Base-by-base conservation (phyloP, 2,113 vertebrate genomes). In the Archocentrus centrarchus region DNA sequence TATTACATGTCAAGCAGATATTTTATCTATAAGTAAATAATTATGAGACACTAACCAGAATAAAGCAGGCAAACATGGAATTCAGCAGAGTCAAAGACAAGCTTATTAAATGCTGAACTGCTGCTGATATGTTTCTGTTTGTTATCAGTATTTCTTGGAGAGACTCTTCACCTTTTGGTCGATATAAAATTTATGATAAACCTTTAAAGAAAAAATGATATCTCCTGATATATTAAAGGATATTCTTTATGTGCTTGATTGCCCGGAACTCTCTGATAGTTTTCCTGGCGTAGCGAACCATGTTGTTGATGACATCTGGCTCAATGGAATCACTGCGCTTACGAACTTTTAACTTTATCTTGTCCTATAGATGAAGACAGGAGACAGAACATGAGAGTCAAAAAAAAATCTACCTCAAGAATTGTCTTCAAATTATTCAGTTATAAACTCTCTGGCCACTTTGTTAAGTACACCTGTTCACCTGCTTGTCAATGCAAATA, bases 191-290 rank as follows among this genome's bases (percentile, higher is more conserved):
- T 55, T 73, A 55, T 6, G 3, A 55, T 73, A 55, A 0, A 55
- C 30, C 22, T 1, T 35, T 53, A 2, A 62, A 24, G 30, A 6
- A 3, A n/a, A 22, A 6, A 47, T 1, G 1, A 30, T 44, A 77
- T 35, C 11, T 61, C 50, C 10, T 66, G 20, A 63, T 32, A 63
- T 32, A 61, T 27, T 22, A 35, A 97, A 99, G 97, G 98, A 98
- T 99, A 99, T 98, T 96, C 94, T 97, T 98, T 63, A 95, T 94
- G 79, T 95, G 95, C 83, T 99, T 99, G 76, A 96, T 95, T 70
- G 96, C 92, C 44, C 97, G 95, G 95, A 99, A 99, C 83, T 99
- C 97, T 88, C 96, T 96, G 13, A 99, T 97, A 92, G 96, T 92
- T 0, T 97, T 97, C 79, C 96, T 96, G 7, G 97, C 97, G 0